phyloP scores from a whole-genome alignment of 2,888 invertebrate species.

The Tinea pellionella region DNA sequence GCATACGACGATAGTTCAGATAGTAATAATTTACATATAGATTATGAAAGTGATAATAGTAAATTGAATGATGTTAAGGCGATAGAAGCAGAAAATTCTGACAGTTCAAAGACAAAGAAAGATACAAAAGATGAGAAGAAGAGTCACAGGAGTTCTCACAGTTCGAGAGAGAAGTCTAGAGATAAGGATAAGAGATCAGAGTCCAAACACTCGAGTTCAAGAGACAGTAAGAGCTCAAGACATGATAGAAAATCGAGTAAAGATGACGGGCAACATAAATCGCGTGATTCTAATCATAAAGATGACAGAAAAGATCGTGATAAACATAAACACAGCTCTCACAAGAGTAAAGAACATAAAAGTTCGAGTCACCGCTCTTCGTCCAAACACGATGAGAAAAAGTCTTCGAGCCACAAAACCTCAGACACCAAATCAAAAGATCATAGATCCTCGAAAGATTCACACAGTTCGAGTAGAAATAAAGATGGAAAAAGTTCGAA shows the following conservation, averaged over 20 bases:
- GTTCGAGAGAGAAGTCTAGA: conserved; percentile 50
- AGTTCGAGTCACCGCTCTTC: conserved; percentile 37
- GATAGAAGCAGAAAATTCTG: conserved; percentile 38
- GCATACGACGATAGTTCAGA: conserved; percentile 57
- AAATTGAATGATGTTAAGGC: conserved; percentile 45
- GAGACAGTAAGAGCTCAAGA: conserved; percentile 36
- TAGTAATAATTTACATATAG: conserved; percentile 53
- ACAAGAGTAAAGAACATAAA: conserved; percentile 21
- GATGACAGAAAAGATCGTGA: conserved; percentile 51
- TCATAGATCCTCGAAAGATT: conserved; percentile 34
- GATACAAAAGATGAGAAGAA: conserved; percentile 48
- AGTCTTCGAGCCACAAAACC: conserved; percentile 34
- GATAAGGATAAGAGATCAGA: conserved; percentile 50
- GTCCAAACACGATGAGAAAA: conserved; percentile 49
- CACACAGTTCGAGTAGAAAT: conserved; percentile 34
- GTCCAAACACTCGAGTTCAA: conserved; percentile 48
- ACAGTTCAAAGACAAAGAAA: conserved; percentile 34
- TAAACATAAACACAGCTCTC: conserved; percentile 41
- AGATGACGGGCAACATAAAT: conserved; percentile 49
- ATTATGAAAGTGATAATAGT: conserved; percentile 63
- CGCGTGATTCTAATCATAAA: conserved; percentile 42
- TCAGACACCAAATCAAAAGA: conserved; percentile 39
- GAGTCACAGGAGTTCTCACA: conserved; percentile 48
- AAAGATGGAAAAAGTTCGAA: conserved; percentile 50
- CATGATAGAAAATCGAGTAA: conserved; percentile 47